phyloP scores from a whole-genome alignment of 2,113 vertebrate genomes.

The Muntiacus reevesi region DNA sequence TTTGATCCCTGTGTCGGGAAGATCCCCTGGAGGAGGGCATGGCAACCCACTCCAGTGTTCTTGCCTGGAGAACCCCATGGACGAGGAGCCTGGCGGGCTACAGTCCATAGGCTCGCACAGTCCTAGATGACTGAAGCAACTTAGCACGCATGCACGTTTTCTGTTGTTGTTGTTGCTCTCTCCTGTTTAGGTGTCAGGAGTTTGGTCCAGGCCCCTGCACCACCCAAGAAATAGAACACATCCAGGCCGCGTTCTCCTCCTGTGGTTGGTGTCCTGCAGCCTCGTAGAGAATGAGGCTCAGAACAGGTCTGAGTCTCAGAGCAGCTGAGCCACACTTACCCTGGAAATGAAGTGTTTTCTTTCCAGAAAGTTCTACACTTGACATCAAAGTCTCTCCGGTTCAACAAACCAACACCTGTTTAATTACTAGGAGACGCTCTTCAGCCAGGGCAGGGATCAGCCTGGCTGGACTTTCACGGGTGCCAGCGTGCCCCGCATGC shows the following conservation, averaged over 20 bases:
- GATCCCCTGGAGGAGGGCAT: neutral
- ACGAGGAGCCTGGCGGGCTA: neutral
- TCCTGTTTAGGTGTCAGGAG: neutral
- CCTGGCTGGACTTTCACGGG: neutral
- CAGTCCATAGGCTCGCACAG: neutral
- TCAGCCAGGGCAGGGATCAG: neutral
- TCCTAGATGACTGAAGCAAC: neutral
- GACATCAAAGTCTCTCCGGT: neutral
- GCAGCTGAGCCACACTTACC: neutral
- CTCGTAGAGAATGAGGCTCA: neutral
- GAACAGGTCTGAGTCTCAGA: neutral
- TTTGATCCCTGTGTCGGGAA: neutral
- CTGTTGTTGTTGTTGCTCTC: neutral
- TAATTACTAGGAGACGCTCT: rapidly evolving
- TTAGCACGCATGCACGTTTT: rapidly evolving
- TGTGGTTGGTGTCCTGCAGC: rapidly evolving
- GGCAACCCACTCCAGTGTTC: neutral
- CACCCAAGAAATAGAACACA: rapidly evolving
- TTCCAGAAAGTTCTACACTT: neutral
- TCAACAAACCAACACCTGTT: neutral
- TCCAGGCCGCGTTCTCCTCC: neutral
- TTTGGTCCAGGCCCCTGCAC: neutral
- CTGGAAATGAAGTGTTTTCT: neutral
- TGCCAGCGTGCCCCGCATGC: rapidly evolving
- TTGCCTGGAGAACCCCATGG: neutral